phyloP scores from a whole-genome alignment of 2,113 vertebrate species.

The Lagopus muta region DNA sequence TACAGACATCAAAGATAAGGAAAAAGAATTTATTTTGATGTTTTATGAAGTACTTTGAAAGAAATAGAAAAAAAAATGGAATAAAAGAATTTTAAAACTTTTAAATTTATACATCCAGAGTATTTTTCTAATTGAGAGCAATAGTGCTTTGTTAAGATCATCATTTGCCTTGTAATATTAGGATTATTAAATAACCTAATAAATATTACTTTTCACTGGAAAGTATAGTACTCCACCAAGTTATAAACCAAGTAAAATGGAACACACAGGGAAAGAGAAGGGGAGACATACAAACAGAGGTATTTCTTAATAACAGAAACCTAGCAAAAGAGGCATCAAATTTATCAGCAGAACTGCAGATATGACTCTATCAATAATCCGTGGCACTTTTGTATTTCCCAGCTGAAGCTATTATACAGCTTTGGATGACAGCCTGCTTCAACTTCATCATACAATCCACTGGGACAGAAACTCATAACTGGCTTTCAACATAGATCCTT shows the following conservation, averaged over 20 bases:
- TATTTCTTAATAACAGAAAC: slow-evolving; percentile 88
- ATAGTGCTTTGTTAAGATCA: slow-evolving; percentile 65
- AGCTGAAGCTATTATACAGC: slow-evolving; percentile 86
- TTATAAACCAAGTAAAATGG: slow-evolving; percentile 67
- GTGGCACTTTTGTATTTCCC: slow-evolving; percentile 90
- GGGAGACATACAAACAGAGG: slow-evolving; percentile 78
- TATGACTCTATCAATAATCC: slow-evolving; percentile 94
- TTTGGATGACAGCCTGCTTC: slow-evolving; percentile 88
- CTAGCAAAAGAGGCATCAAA: slow-evolving; percentile 84
- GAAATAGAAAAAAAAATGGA: neutral
- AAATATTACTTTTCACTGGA: slow-evolving; percentile 48
- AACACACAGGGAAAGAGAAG: slow-evolving; percentile 29
- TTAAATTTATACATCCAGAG: neutral
- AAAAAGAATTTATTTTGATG: neutral
- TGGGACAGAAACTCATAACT: slow-evolving; percentile 96
- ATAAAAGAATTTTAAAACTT: neutral
- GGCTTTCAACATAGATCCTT: slow-evolving; percentile 90
- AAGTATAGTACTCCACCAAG: slow-evolving; percentile 61
- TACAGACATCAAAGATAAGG: neutral
- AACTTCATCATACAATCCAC: slow-evolving; percentile 89
- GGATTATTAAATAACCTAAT: slow-evolving; percentile 14
- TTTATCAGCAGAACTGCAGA: slow-evolving; percentile 91
- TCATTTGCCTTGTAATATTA: slow-evolving; percentile 71
- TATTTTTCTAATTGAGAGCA: neutral
- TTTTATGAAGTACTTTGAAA: neutral